Conservation (phyloP, 2,797 vertebrate genomes). For the Nyctalus aviator region DNA sequence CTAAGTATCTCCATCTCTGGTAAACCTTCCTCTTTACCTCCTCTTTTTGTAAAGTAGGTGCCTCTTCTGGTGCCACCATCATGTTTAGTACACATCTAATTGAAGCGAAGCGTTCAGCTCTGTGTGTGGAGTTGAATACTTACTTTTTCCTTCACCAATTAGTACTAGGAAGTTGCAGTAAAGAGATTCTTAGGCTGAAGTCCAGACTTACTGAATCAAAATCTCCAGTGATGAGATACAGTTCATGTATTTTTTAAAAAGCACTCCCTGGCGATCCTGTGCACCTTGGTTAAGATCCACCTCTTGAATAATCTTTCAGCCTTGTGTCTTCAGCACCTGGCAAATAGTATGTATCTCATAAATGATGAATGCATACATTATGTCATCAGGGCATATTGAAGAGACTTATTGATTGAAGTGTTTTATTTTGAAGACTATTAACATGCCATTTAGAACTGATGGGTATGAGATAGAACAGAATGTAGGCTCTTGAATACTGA, state of each 20-base stretch:
- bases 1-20: no score
- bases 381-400: conserved; percentile 44
- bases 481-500: conserved; percentile 29
- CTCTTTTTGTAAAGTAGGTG: neutral
- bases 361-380: conserved; percentile 13
- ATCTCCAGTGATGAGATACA: neutral
- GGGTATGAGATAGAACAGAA: neutral
- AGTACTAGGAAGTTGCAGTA: conserved; percentile 1
- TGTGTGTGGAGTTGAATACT: neutral
- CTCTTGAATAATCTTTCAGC: conserved; percentile 1
- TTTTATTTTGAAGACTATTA: conserved; percentile 48
- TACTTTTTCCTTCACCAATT: conserved; percentile 16
- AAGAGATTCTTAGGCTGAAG: conserved; percentile 23
- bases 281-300: conserved; percentile 10
- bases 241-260: conserved; percentile 1
- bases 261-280: neutral
- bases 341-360: neutral
- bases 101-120: conserved; percentile 1
- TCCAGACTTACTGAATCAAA: conserved; percentile 36
- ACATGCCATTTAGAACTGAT: conserved; percentile 52
- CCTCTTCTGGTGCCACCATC: neutral
- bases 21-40: neutral
- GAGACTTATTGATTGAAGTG: conserved; percentile 24
- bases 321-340: neutral
- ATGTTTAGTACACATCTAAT: neutral